A percentile compares a stretch with the other conserved stretches of the same genome.
Conservation (phyloP, 2,113 vertebrate genomes). For the Nerophis lumbriciformis region DNA sequence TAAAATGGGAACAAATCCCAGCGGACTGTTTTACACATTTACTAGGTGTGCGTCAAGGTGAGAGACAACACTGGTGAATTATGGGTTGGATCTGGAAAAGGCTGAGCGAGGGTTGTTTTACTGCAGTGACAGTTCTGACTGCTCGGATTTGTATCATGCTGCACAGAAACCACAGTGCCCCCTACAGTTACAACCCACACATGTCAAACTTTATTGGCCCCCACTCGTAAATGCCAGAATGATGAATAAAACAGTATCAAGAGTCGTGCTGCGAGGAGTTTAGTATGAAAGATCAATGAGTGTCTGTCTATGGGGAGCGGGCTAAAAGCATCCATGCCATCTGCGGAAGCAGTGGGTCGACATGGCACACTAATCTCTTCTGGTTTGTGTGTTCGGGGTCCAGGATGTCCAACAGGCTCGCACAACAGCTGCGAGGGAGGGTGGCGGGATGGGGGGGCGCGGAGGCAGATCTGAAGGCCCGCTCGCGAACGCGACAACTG, state of each 20-base stretch:
- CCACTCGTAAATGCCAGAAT: slow-evolving; percentile 67
- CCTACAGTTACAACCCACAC: slow-evolving; percentile 65
- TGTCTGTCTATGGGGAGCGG: slow-evolving; percentile 59
- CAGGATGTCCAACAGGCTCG: slow-evolving; percentile 62
- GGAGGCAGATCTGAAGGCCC: slow-evolving; percentile 61
- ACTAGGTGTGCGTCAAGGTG: slow-evolving; percentile 75
- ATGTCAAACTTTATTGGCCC: slow-evolving; percentile 68
- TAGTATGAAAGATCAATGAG: slow-evolving; percentile 72
- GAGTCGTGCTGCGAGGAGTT: slow-evolving; percentile 67
- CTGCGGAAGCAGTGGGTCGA: slow-evolving; percentile 67
- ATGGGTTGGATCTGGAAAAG: slow-evolving; percentile 54
- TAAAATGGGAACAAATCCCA: slow-evolving; percentile 72
- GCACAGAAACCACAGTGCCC: slow-evolving; percentile 64
- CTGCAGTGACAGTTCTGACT: slow-evolving; percentile 55
- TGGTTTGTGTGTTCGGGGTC: slow-evolving; percentile 69
- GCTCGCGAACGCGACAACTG: slow-evolving; percentile 71
- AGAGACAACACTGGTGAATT: slow-evolving; percentile 74
- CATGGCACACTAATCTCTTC: slow-evolving; percentile 70
- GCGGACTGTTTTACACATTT: slow-evolving; percentile 74
- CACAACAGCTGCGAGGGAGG: slow-evolving; percentile 67
- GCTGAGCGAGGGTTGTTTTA: slow-evolving; percentile 40
- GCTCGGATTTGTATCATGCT: slow-evolving; percentile 46
- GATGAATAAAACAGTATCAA: slow-evolving; percentile 69
- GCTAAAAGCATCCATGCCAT: slow-evolving; percentile 68
- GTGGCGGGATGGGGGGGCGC: neutral